Evolutionary conservation across 2,888 invertebrate genomes (phyloP), one percentile per base, ranked within the genome.

Genomic region (Acrobasis consociella): DNA sequence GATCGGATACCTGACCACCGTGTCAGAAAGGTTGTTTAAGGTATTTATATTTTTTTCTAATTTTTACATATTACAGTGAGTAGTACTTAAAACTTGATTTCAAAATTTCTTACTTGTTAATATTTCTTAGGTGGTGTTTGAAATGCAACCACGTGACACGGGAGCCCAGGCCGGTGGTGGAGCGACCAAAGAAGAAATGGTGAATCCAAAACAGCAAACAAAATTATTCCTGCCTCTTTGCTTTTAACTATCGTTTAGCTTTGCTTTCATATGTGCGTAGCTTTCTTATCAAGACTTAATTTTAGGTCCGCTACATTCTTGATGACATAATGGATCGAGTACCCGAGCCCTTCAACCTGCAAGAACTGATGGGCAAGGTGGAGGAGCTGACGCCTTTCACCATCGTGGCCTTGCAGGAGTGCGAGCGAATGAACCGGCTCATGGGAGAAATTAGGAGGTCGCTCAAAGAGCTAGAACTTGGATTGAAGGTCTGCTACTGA

Each of bases 361-460:
- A 90, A 0, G 99, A 99, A 81, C 94, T 99, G 77, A 96, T 96
- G 95, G 95, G 94, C 1, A 97, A 97, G 83, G 95, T 95, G 5
- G 98, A 98, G 83, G 98, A 99, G 75, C 93, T 96, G 67, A 97
- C 97, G 2, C 99, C 99, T 0, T 99, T 95, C 81, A 96, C 97
- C 0, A 97, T 98, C 60, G 99, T 99, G 0, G 97, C 97, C 0
- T 94, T 97, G 73, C 97, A 99, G 69, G 99, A 99, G 86, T 98
- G 98, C 83, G 98, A 99, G 85, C 94, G 98, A 51, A 98, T 99
- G 98, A 99, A 99, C 84, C 94, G 93, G 49, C 94, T 99, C 9
- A 97, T 97, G 79, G 91, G 94, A 1, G 97, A 98, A 86, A 95
- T 99, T 66, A 94, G 95, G 62, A 91, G 97, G 39, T 97, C 98